Percentiles rank a stretch among this genome's conserved stretches.
phyloP scores from a whole-genome alignment of 2,113 vertebrate species.

The Lipotes vexillifer region DNA sequence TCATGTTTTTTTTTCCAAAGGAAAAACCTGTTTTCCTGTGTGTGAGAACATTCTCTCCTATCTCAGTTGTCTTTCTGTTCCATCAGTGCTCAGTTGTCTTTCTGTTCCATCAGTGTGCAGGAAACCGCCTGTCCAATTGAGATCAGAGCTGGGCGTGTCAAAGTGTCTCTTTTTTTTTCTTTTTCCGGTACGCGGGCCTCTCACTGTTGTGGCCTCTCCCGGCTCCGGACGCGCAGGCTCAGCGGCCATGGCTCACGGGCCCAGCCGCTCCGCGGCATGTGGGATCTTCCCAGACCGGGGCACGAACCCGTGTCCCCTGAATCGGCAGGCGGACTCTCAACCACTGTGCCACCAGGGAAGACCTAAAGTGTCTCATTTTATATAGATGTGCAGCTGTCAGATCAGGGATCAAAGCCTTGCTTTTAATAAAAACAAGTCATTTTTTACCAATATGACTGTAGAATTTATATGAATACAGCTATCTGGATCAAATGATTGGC shows the following conservation, averaged over 20 bases:
- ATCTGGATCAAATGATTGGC: slow-evolving; percentile 9
- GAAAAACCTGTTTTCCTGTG: slow-evolving; percentile 57
- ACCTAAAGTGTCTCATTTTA: slow-evolving; percentile 43
- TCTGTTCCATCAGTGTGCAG: slow-evolving; percentile 10
- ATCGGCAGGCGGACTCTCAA: too few relatives aligned
- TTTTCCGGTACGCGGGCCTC: too few relatives aligned
- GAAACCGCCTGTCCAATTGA: slow-evolving; percentile 42
- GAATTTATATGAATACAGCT: slow-evolving; percentile 18
- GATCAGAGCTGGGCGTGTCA: slow-evolving; percentile 31
- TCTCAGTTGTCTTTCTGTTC: slow-evolving; percentile 56
- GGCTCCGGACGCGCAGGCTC: too few relatives aligned
- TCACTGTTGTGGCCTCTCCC: too few relatives aligned
- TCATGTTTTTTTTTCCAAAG: slow-evolving; percentile 15
- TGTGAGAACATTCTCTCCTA: slow-evolving; percentile 33
- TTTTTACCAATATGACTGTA: not conserved
- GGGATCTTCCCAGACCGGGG: too few relatives aligned
- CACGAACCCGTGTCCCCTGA: too few relatives aligned
- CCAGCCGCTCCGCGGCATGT: too few relatives aligned
- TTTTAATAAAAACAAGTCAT: slow-evolving; percentile 61
- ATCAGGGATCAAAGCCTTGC: slow-evolving; percentile 38
- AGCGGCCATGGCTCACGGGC: too few relatives aligned
- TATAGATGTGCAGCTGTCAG: slow-evolving; percentile 44
- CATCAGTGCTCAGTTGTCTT: slow-evolving; percentile 60
- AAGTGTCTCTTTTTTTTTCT: slow-evolving; percentile 39
- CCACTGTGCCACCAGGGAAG: too few relatives aligned